Evolutionary conservation across 2,888 invertebrate genomes (phyloP).

Genomic region (Noctua janthe): DNA sequence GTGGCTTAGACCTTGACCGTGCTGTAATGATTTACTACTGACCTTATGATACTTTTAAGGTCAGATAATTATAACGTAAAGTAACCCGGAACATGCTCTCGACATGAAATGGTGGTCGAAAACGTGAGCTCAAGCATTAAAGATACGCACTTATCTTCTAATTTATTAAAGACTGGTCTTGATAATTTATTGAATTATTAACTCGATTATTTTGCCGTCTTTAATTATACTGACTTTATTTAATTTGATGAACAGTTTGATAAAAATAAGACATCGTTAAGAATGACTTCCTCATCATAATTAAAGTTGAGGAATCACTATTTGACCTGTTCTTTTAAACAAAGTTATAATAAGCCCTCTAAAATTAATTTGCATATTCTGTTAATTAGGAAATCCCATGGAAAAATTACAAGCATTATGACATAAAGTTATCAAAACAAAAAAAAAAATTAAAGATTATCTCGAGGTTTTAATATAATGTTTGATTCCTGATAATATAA

Average conservation of each 20-base stretch:
- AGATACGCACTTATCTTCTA: conserved; percentile 51
- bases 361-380: conserved; percentile 1
- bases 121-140: conserved; percentile 80
- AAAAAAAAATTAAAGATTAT: background rate
- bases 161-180: conserved; percentile 25
- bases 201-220: background rate
- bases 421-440: background rate
- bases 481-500: background rate
- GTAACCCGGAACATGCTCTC: conserved; percentile 81
- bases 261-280: conserved; percentile 18
- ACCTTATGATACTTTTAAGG: conserved; percentile 77
- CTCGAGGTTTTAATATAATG: background rate
- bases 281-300: conserved; percentile 38
- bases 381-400: background rate
- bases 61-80: conserved; percentile 80
- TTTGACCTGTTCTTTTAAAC: conserved; percentile 1
- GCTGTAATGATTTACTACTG: conserved; percentile 78
- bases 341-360: background rate
- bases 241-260: conserved; percentile 7
- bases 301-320: conserved; percentile 19
- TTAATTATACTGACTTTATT: conserved; percentile 1
- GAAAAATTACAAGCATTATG: background rate
- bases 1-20: conserved; percentile 74
- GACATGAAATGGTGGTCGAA: conserved; percentile 76
- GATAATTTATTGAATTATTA: conserved; percentile 23